phyloP scores from a whole-genome alignment of 30 jellyfish, hydroid and myxozoan genomes.

The Turritopsis dohrnii region DNA sequence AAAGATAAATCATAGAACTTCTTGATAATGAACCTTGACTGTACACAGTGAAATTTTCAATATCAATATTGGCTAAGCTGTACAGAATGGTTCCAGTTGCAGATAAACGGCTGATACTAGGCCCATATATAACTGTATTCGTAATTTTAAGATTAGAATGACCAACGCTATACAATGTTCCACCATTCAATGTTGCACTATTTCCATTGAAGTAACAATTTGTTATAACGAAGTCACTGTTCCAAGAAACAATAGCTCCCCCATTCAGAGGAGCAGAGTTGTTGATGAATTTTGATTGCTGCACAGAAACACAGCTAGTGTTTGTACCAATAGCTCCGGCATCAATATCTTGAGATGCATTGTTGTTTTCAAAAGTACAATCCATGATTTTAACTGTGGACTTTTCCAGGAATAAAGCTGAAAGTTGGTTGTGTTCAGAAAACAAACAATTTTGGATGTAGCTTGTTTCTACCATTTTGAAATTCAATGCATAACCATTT shows the following conservation, averaged over 20 bases:
- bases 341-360: neutral
- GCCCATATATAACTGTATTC: neutral
- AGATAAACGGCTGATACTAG: neutral
- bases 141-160: neutral
- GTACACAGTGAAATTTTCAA: neutral
- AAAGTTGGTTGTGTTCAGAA: neutral
- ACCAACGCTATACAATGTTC: neutral
- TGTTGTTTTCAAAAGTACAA: neutral
- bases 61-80: neutral
- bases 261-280: neutral
- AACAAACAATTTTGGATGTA: neutral
- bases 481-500: neutral
- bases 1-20: neutral
- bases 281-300: neutral
- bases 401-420: neutral
- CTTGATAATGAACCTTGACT: neutral
- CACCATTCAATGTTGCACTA: neutral
- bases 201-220: neutral
- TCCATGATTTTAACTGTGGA: neutral
- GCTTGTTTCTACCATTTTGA: neutral
- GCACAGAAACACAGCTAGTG: neutral
- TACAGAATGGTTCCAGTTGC: neutral
- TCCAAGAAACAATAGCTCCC: neutral
- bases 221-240: neutral
- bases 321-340: neutral